A percentile compares a stretch with the other conserved stretches of the same genome.
Evolutionary conservation across 2,797 vertebrate species (phyloP).

Genomic region (Pangasius djambal): DNA sequence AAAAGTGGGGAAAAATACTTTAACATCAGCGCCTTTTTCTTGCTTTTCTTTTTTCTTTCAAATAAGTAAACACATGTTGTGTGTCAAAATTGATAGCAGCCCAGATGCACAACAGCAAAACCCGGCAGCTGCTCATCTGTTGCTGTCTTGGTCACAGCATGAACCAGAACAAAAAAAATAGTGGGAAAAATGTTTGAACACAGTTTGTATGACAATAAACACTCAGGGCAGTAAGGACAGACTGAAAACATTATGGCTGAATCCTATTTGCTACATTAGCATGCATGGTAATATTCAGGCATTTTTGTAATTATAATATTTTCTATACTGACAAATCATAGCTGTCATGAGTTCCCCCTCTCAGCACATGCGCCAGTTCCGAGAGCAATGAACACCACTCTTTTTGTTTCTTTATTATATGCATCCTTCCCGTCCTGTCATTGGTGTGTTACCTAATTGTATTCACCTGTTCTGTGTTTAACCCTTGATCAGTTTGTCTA

Average conservation of each 20-base stretch:
- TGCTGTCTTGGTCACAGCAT: conserved; percentile 41
- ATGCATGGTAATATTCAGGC: background rate
- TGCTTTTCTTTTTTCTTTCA: background rate
- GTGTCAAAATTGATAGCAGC: conserved; percentile 37
- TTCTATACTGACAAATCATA: background rate
- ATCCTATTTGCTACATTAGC: background rate
- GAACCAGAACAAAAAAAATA: conserved; percentile 11
- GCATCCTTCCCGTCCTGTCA: background rate
- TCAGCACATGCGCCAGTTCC: background rate
- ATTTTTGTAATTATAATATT: background rate
- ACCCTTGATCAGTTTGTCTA: background rate
- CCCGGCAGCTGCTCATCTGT: conserved; percentile 34
- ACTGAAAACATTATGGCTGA: background rate
- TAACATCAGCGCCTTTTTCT: conserved; percentile 23
- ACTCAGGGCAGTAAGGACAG: background rate
- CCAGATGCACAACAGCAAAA: conserved; percentile 40
- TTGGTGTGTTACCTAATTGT: background rate
- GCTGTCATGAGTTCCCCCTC: background rate
- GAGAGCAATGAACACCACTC: background rate
- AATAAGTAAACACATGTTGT: conserved; percentile 44
- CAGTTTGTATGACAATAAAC: conserved; percentile 17
- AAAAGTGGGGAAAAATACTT: background rate
- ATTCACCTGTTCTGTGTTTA: background rate
- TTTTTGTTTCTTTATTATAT: background rate
- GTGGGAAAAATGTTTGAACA: conserved; percentile 7